Percentiles rank a stretch among this genome's conserved stretches.
These are phyloP conservation scores for Lasioglossum figueresi DNA, from an alignment of 2,888 invertebrate genomes.

Conservation along the genomic window DNA sequence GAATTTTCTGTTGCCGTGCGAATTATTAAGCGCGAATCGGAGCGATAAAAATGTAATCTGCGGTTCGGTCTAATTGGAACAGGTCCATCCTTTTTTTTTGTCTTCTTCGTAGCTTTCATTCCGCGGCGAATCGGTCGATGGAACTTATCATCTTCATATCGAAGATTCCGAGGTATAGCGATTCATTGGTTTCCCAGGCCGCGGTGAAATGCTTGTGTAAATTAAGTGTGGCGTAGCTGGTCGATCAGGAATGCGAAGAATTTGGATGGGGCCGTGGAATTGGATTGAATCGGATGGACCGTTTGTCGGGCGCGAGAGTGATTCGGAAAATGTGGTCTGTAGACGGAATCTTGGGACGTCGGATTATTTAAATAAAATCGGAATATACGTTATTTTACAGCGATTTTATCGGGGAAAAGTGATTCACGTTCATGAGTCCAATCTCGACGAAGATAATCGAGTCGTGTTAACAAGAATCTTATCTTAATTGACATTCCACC, in stretches of 20 bases:
- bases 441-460: neutral
- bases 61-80: conserved; percentile 1
- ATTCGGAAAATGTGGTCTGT: neutral
- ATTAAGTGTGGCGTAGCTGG: neutral
- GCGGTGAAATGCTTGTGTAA: neutral
- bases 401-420: neutral
- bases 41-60: conserved; percentile 7
- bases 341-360: neutral
- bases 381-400: neutral
- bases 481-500: neutral
- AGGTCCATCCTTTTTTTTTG: neutral
- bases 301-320: neutral
- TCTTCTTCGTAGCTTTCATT: neutral
- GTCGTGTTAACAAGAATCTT: neutral
- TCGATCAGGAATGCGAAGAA: conserved; percentile 5
- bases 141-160: neutral
- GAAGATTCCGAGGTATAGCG: neutral
- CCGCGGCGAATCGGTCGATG: neutral
- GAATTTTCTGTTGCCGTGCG: conserved; percentile 22
- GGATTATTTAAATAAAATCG: neutral
- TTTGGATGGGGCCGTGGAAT: neutral
- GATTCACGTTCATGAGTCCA: neutral
- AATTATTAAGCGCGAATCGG: conserved; percentile 17
- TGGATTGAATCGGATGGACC: neutral
- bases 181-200: neutral